Percentiles rank a stretch among this genome's conserved stretches.
These are phyloP conservation scores for Phyllotreta cruciferae DNA, from an alignment of 2,888 invertebrate species.

Conservation along the genomic window DNA sequence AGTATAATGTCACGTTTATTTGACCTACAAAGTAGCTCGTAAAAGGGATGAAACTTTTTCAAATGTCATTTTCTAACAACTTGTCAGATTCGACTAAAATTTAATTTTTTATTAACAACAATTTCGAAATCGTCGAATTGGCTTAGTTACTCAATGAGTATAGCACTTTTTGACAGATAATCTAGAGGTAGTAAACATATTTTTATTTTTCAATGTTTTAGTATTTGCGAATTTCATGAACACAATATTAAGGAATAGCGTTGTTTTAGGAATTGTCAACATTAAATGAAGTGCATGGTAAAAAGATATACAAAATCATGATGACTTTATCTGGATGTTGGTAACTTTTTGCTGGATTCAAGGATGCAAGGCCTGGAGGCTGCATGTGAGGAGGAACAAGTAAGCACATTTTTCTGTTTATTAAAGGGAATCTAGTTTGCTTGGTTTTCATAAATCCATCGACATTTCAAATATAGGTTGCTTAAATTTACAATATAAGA, in stretches of 20 bases:
- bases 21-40: slow-evolving; percentile 48
- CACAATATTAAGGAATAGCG: not conserved
- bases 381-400: slow-evolving; percentile 72
- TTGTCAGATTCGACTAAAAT: slow-evolving; percentile 52
- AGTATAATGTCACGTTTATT: slow-evolving; percentile 36
- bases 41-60: slow-evolving; percentile 44
- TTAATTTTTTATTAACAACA: slow-evolving; percentile 9
- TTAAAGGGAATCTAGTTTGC: too few species aligned
- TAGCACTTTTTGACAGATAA: slow-evolving; percentile 16
- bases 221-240: slow-evolving; percentile 8
- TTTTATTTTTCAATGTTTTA: slow-evolving; percentile 8
- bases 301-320: slow-evolving; percentile 36
- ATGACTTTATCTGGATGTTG: slow-evolving; percentile 61
- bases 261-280: slow-evolving; percentile 18
- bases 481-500: not conserved
- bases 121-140: slow-evolving; percentile 5
- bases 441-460: slow-evolving; percentile 26
- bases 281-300: slow-evolving; percentile 19
- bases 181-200: slow-evolving; percentile 19
- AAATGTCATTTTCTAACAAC: slow-evolving; percentile 46
- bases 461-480: not conserved
- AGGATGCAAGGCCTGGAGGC: slow-evolving; percentile 73
- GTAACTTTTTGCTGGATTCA: slow-evolving; percentile 55
- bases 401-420: slow-evolving; percentile 54
- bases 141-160: not conserved